Base-by-base conservation (phyloP, 2,888 invertebrate genomes). In the Phasia obesa region DNA sequence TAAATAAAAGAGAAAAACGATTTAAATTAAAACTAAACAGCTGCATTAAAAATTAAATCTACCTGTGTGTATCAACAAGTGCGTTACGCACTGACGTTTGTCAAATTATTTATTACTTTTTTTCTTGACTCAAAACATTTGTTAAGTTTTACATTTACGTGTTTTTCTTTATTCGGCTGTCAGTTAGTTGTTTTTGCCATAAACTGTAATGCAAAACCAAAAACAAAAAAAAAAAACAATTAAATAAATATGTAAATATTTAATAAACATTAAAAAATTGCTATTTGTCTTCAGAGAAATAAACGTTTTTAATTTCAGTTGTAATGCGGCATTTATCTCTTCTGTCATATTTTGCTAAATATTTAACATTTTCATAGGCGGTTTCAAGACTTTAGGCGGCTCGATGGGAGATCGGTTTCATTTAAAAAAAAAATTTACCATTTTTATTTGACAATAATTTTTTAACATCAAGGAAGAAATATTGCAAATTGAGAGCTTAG, bases 1-100 rank as follows among this genome's bases (percentile, higher is more conserved):
- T 4, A 47, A 69, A 31, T 25, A 15, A 42, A 53, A 42, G 21
- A 11, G 25, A 31, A 23, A 21, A 47, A 53, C 9, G n/a, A 35
- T 11, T 49, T 51, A 60, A 38, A 53, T 67, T n/a, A 38, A 17
- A 69, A 13, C 27, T 59, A 5, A 81, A 44, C 55, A 64, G 38
- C 53, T 69, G 74, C n/a, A 64, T 9, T 19, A 13, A 78, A n/a
- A 71, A 51, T 5, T 11, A n/a, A 47, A 62, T 17, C 19, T 11
- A 25, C 77, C n/a, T n/a, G n/a, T n/a, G n/a, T n/a, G n/a, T n/a
- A n/a, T n/a, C 44, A 73, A 60, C 73, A 67, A 83, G 67, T 83
- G 79, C 65, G 83, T 83, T 76, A 83, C 78, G 83, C 83, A 57
- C 59, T 51, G 38, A 62, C 25, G n/a, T 73, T 38, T 67, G 47